These are phyloP conservation scores for Oryzias javanicus DNA, from an alignment of 2,113 vertebrate genomes.

Conservation along the genomic window DNA sequence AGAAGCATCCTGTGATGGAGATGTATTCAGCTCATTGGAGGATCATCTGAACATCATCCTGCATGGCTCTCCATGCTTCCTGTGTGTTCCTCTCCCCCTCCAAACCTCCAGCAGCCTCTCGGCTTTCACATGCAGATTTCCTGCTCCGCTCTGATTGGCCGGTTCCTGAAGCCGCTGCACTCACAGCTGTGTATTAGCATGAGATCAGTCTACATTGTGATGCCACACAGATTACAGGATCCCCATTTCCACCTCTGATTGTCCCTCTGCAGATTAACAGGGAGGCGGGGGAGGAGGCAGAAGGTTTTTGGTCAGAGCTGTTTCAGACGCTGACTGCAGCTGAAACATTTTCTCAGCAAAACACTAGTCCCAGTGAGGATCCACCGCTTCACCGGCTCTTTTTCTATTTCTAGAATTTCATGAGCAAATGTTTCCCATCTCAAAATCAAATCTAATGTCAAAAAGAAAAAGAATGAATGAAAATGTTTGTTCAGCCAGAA, in stretches of 20 bases:
- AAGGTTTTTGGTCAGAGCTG: background rate
- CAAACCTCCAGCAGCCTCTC: background rate
- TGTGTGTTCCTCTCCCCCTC: background rate
- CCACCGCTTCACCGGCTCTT: too few relatives aligned
- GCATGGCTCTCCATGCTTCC: background rate
- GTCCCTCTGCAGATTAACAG: constrained; percentile 26
- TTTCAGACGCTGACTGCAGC: too few relatives aligned
- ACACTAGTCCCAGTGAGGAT: too few relatives aligned
- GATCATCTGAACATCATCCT: too few relatives aligned
- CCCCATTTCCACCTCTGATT: constrained; percentile 60
- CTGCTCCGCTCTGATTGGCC: constrained; percentile 18
- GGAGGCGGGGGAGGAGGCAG: constrained; percentile 27
- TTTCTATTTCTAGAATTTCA: too few relatives aligned
- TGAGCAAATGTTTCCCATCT: too few relatives aligned
- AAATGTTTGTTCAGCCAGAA: too few relatives aligned
- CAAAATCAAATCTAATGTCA: too few relatives aligned
- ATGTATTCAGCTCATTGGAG: too few relatives aligned
- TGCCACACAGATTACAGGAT: constrained; percentile 43
- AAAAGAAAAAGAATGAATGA: too few relatives aligned
- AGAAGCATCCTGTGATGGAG: too few relatives aligned
- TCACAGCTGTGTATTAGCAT: constrained; percentile 60
- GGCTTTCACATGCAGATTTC: constrained; percentile 41
- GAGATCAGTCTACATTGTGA: constrained; percentile 63
- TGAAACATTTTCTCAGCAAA: too few relatives aligned
- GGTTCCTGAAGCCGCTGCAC: constrained; percentile 41